Evolutionary conservation across 2,113 vertebrate genomes (phyloP).

Genomic region (Tragelaphus scriptus): DNA sequence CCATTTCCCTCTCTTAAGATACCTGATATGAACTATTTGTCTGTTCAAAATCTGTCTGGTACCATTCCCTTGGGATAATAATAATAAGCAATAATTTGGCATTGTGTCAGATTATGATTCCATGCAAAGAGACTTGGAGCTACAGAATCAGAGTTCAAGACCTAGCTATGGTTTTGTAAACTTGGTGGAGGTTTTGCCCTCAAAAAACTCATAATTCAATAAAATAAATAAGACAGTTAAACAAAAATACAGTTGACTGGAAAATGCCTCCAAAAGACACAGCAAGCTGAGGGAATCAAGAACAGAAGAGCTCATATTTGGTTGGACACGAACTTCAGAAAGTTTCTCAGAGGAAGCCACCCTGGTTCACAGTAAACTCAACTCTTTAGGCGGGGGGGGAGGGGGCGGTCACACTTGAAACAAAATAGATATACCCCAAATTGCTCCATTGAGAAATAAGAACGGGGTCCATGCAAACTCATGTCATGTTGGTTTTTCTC

Average conservation of each 20-base stretch:
- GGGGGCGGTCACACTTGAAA: neutral
- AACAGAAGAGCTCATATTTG: neutral
- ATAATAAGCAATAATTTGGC: neutral
- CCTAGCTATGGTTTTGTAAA: neutral
- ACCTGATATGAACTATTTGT: neutral
- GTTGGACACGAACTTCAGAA: neutral
- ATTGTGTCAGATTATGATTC: neutral
- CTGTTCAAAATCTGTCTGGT: neutral
- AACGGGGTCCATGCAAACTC: neutral
- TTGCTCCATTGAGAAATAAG: neutral
- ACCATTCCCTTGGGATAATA: neutral
- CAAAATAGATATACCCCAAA: neutral
- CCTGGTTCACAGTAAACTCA: neutral
- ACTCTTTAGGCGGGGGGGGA: rapidly evolving
- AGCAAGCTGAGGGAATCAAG: neutral
- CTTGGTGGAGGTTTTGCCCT: neutral
- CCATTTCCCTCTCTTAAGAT: neutral
- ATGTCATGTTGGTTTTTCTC: neutral
- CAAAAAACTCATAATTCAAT: neutral
- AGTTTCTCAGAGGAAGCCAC: neutral
- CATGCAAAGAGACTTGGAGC: neutral
- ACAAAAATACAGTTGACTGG: neutral
- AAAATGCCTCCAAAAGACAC: neutral
- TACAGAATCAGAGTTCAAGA: neutral
- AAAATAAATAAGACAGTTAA: neutral